A percentile compares a stretch with the other conserved stretches of the same genome.
Conservation (phyloP, 2,797 vertebrate genomes). For the Rhyacichthys aspro region DNA sequence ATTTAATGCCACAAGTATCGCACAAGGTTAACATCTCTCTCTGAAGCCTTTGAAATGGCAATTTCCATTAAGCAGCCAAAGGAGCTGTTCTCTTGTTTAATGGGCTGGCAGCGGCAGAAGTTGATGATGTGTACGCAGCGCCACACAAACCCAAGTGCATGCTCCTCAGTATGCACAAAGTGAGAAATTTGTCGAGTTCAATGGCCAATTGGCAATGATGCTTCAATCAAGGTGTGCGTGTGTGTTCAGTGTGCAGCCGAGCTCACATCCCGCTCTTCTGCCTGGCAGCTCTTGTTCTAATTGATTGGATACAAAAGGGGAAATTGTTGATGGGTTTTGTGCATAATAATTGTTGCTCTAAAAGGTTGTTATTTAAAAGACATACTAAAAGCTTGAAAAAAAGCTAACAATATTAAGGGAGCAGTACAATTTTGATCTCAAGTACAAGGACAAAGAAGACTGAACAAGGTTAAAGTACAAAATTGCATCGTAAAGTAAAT, state of each 20-base stretch:
- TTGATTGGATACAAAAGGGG: slow-evolving; percentile 39
- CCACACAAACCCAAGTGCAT: slow-evolving; percentile 15
- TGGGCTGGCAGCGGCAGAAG: slow-evolving; percentile 42
- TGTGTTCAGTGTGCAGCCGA: slow-evolving; percentile 13
- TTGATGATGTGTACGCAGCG: slow-evolving; percentile 24
- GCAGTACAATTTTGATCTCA: neutral
- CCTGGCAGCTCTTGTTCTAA: slow-evolving; percentile 27
- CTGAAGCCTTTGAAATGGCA: slow-evolving; percentile 76
- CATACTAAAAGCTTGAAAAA: neutral
- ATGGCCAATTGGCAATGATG: slow-evolving; percentile 57
- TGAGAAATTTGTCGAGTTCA: slow-evolving; percentile 56
- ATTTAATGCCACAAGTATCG: slow-evolving; percentile 79
- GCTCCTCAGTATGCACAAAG: slow-evolving; percentile 26
- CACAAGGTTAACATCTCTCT: slow-evolving; percentile 81
- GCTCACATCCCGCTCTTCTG: slow-evolving; percentile 39
- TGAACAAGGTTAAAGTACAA: neutral
- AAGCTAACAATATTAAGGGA: neutral
- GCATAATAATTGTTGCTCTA: slow-evolving; percentile 34
- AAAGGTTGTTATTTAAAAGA: slow-evolving; percentile 13
- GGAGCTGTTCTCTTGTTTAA: slow-evolving; percentile 69
- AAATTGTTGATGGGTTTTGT: slow-evolving; percentile 30
- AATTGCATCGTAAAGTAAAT: slow-evolving; percentile 1
- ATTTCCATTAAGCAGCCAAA: slow-evolving; percentile 73
- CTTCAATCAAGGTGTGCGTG: slow-evolving; percentile 49
- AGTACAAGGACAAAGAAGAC: neutral